These are phyloP conservation scores for Falcaria lacertinaria DNA, from an alignment of 2,888 invertebrate species.

Conservation along the genomic window DNA sequence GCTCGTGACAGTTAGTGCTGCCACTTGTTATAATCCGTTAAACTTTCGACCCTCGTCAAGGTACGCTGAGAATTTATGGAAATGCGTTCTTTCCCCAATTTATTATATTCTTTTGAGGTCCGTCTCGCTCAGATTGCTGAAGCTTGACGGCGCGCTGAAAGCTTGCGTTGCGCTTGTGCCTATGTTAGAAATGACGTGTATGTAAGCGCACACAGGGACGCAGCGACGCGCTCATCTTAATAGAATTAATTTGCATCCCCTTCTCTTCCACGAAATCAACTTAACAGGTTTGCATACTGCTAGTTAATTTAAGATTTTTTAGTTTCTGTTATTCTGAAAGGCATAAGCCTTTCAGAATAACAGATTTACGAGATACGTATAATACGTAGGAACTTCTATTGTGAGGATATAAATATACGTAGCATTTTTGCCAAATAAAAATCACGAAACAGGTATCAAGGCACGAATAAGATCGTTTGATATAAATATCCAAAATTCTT, in stretches of 20 bases:
- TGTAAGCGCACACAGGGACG: slow-evolving; percentile 52
- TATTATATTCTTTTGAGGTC: slow-evolving; percentile 40
- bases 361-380: no score
- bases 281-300: slow-evolving; percentile 53
- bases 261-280: slow-evolving; percentile 47
- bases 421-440: not conserved
- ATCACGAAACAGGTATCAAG: not conserved
- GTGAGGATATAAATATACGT: no score
- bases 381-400: no score
- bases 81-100: slow-evolving; percentile 62
- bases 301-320: no score
- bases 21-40: slow-evolving; percentile 77
- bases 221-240: slow-evolving; percentile 60
- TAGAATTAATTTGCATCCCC: slow-evolving; percentile 66
- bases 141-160: slow-evolving; percentile 31
- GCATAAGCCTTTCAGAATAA: no score
- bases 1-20: slow-evolving; percentile 75
- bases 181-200: slow-evolving; percentile 51
- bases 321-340: no score
- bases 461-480: slow-evolving; percentile 7
- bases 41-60: slow-evolving; percentile 78
- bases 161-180: slow-evolving; percentile 30
- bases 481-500: slow-evolving; percentile 24
- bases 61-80: slow-evolving; percentile 70
- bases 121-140: slow-evolving; percentile 8